phyloP scores from a whole-genome alignment of 2,797 vertebrate species.

The Semaprochilodus insignis region DNA sequence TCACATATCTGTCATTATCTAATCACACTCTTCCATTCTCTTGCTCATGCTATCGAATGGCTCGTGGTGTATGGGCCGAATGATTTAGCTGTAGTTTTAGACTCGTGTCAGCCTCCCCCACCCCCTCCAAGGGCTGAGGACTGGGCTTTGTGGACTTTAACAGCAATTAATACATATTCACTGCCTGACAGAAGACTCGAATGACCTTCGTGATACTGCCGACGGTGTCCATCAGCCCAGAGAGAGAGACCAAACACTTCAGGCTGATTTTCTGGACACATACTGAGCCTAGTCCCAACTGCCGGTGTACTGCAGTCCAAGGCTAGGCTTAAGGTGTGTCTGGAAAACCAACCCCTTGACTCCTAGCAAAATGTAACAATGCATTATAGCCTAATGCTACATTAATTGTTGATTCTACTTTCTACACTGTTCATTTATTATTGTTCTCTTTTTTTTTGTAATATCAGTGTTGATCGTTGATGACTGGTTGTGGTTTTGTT shows the following conservation, averaged over 20 bases:
- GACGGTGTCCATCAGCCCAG: neutral
- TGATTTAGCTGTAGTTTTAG: neutral
- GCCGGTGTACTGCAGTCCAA: neutral
- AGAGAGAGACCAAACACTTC: slow-evolving; percentile 26
- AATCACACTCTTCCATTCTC: slow-evolving; percentile 1
- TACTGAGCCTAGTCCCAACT: slow-evolving; percentile 8
- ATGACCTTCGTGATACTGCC: neutral
- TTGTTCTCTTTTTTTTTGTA: slow-evolving; percentile 19
- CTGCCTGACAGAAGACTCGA: slow-evolving; percentile 26
- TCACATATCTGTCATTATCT: neutral
- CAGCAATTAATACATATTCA: slow-evolving; percentile 22
- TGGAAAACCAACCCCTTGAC: slow-evolving; percentile 13
- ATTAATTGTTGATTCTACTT: slow-evolving; percentile 28
- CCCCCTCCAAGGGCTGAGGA: neutral
- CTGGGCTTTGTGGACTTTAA: slow-evolving; percentile 43
- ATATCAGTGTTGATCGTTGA: slow-evolving; percentile 76
- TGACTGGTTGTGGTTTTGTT: slow-evolving; percentile 72
- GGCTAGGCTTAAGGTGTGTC: slow-evolving; percentile 22
- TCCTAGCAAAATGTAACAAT: slow-evolving; percentile 33
- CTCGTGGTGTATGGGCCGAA: slow-evolving; percentile 11
- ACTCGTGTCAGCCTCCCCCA: neutral
- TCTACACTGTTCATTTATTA: slow-evolving; percentile 50
- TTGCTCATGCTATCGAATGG: slow-evolving; percentile 16
- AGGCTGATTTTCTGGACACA: slow-evolving; percentile 39
- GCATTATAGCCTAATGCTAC: slow-evolving; percentile 24